Base-by-base conservation (phyloP, 2,888 invertebrate species). In the Malthinus flaveolus region DNA sequence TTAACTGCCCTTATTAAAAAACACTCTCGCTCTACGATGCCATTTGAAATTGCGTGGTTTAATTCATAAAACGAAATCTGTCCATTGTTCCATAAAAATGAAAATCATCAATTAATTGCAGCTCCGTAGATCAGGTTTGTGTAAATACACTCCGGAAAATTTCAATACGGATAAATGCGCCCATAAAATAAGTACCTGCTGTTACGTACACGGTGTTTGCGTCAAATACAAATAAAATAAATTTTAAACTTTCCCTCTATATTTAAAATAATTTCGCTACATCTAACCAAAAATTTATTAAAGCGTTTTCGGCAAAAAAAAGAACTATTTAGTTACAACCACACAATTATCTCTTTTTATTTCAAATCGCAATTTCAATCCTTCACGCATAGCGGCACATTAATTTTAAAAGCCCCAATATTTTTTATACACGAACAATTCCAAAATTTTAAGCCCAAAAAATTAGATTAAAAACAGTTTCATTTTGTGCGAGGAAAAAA, bases 21-120 rank as follows among this genome's bases (percentile, higher is more conserved):
- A 57, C 60, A 55, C 60, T 58, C 52, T 64, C 62, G 65, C 55
- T 62, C 60, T 64, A 66, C 61, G 60, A 53, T 59, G 54, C 54
- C 54, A 34, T 54, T 59, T 54, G 59, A 49, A 59, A 59, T 62
- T 59, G 63, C 66, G 68, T 68, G 64, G 66, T 69, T 71, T 71
- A 71, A 73, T 73, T 72, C 71, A 60, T 65, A 66, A 70, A 73
- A 70, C 69, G 66, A 66, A 70, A 69, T 72, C 68, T 66, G 64
- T 68, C 64, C 71, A 71, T 71, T 71, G 70, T 72, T 71, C 72
- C 71, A 68, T 71, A 70, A 73, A 58, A 58, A 58, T 52, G 58
- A 58, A 73, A 74, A 73, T 74, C 73, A 69, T 67, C 73, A 72
- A 73, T 74, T 74, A 73, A 74, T 74, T 72, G 71, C 68, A 65